A percentile compares a stretch with the other conserved stretches of the same genome.
These are phyloP conservation scores for Heliocidaris tuberculata DNA, from an alignment of 35 echinoderm and acorn worm species.

Conservation along the genomic window DNA sequence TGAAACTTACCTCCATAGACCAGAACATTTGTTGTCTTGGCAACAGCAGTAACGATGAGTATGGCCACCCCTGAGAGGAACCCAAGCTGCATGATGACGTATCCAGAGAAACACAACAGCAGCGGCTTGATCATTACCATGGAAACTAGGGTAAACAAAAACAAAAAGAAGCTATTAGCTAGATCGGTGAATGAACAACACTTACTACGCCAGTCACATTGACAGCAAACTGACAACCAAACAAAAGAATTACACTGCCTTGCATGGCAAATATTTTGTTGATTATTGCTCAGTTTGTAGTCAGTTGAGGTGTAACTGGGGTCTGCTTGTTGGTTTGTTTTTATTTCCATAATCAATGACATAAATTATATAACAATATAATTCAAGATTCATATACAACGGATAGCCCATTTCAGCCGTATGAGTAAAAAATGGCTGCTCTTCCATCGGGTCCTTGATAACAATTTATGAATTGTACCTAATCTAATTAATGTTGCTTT, in stretches of 20 bases:
- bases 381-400: no score
- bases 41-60: constrained; percentile 35
- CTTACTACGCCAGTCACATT: neutral
- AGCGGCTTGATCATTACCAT: constrained; percentile 25
- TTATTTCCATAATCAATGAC: no score
- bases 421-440: no score
- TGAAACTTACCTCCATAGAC: constrained; percentile 51
- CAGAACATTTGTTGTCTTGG: constrained; percentile 24
- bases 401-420: no score
- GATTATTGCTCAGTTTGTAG: no score
- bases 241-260: no score
- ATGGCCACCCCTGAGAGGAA: constrained; percentile 39
- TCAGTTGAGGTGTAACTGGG: no score
- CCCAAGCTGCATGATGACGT: constrained; percentile 45
- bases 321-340: no score
- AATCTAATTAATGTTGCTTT: no score
- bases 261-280: neutral
- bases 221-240: neutral
- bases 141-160: neutral
- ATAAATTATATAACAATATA: no score
- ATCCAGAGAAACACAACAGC: constrained; percentile 34
- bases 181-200: neutral
- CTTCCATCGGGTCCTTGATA: no score
- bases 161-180: neutral
- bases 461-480: no score